Conservation (phyloP, 1,140 invertebrate species). For the Diabrotica virgifera region DNA sequence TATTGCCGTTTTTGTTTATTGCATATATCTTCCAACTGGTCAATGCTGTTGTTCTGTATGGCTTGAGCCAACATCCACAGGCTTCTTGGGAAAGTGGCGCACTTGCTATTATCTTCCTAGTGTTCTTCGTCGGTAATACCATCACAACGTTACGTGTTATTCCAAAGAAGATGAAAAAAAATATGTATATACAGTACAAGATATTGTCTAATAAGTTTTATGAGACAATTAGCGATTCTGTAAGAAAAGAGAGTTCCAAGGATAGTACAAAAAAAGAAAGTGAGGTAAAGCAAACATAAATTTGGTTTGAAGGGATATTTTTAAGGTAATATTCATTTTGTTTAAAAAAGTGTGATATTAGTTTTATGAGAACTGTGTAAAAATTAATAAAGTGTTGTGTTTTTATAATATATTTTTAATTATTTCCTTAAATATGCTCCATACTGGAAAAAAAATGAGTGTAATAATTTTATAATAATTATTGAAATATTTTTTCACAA, state of each 20-base stretch:
- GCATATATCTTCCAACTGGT: conserved; percentile 94
- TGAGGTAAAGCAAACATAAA: too few species aligned
- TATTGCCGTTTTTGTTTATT: conserved; percentile 92
- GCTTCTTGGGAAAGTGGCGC: conserved; percentile 89
- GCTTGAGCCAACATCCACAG: conserved; percentile 68
- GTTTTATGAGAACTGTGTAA: too few species aligned
- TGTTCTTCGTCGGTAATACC: conserved; percentile 86
- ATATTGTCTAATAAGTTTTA: conserved; percentile 20
- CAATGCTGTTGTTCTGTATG: conserved; percentile 83
- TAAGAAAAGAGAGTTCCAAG: not conserved
- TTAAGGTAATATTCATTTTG: too few species aligned
- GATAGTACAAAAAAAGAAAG: too few species aligned
- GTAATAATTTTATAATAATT: too few species aligned
- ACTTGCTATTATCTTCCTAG: conserved; percentile 75
- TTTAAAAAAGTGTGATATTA: too few species aligned
- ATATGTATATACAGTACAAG: conserved; percentile 53
- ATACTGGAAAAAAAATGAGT: too few species aligned
- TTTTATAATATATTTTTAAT: too few species aligned
- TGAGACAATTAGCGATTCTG: conserved; percentile 17
- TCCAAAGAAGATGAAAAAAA: conserved; percentile 80
- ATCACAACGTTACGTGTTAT: conserved; percentile 83
- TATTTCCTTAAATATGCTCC: too few species aligned
- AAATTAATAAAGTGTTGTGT: too few species aligned
- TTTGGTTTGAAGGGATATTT: too few species aligned
- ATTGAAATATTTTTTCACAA: too few species aligned